phyloP scores from a whole-genome alignment of 2,888 invertebrate species.

The Stomorhina lunata region DNA sequence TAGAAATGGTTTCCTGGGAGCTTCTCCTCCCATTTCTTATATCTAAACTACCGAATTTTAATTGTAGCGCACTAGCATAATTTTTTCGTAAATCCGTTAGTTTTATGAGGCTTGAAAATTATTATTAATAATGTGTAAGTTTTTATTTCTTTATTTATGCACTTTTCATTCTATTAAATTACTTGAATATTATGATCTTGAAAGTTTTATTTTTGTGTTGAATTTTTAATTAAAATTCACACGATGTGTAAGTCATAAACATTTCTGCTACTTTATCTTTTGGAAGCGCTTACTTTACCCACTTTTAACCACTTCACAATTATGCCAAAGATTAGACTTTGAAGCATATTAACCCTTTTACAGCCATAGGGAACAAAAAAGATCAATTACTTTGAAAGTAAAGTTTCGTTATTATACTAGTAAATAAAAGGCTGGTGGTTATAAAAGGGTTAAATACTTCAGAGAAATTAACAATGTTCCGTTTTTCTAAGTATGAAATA shows the following conservation, averaged over 20 bases:
- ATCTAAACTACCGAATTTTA: neutral
- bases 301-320: constrained; percentile 8
- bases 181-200: constrained; percentile 66
- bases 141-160: neutral
- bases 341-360: no score
- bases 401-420: no score
- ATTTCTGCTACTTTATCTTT: neutral
- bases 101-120: constrained; percentile 59
- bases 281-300: neutral
- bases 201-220: constrained; percentile 40
- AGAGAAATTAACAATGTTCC: neutral
- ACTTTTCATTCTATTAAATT: constrained; percentile 42
- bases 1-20: no score
- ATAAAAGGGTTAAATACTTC: neutral
- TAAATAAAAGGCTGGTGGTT: no score
- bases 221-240: constrained; percentile 76
- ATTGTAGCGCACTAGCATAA: neutral
- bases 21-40: no score
- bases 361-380: no score
- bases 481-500: no score
- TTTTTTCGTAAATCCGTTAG: constrained; percentile 38
- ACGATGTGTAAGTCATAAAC: constrained; percentile 71
- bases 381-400: no score
- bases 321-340: neutral
- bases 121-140: constrained; percentile 17